A percentile compares a stretch with the other conserved stretches of the same genome.
These are phyloP conservation scores for Orius insidiosus DNA, from an alignment of 1,140 invertebrate species.

Conservation along the genomic window DNA sequence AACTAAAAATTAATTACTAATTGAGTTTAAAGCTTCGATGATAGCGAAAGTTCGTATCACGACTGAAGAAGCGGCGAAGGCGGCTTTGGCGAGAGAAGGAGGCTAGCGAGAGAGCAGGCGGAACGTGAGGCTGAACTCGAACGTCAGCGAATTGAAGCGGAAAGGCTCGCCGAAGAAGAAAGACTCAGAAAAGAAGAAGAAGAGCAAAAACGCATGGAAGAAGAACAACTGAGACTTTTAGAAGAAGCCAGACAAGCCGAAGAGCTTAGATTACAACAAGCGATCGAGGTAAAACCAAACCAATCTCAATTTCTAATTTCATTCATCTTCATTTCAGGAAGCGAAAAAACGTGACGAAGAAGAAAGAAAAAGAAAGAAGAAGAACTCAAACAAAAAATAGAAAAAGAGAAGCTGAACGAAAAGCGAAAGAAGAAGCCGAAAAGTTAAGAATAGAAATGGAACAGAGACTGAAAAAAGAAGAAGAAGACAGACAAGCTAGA, in stretches of 20 bases:
- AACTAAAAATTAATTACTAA: no score
- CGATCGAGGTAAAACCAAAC: conserved; percentile 36
- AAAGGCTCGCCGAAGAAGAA: conserved; percentile 55
- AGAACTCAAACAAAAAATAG: conserved; percentile 45
- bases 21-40: no score
- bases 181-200: conserved; percentile 61
- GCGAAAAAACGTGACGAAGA: conserved; percentile 46
- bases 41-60: conserved; percentile 54
- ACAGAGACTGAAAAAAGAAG: conserved; percentile 55
- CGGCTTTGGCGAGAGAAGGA: conserved; percentile 64
- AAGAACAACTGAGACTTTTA: conserved; percentile 50
- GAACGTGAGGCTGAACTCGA: conserved; percentile 71
- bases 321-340: conserved; percentile 28
- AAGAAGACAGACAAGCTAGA: conserved; percentile 57
- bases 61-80: conserved; percentile 78
- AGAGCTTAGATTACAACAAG: conserved; percentile 51
- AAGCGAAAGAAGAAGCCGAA: conserved; percentile 60
- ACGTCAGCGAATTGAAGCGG: conserved; percentile 50
- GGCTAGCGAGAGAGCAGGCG: conserved; percentile 66
- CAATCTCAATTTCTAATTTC: background rate
- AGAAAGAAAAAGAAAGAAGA: conserved; percentile 46
- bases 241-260: conserved; percentile 52
- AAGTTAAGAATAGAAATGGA: conserved; percentile 52
- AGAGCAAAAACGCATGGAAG: conserved; percentile 54
- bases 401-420: conserved; percentile 61